These are phyloP conservation scores for Carapus acus DNA, from an alignment of 2,797 vertebrate genomes.

Conservation along the genomic window DNA sequence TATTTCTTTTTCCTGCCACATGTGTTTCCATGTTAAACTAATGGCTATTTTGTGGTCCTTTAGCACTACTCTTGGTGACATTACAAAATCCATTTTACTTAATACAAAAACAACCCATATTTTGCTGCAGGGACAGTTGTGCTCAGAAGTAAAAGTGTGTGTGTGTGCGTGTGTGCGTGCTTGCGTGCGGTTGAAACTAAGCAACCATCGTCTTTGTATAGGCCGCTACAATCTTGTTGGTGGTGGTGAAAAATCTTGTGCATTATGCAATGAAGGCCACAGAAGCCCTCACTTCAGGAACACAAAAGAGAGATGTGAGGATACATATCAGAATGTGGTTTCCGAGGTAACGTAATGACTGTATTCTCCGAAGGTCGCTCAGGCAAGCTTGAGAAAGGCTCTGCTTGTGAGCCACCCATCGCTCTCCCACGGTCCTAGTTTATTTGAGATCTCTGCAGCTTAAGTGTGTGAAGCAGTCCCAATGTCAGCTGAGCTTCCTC, in stretches of 20 bases:
- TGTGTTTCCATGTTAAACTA: no score
- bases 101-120: no score
- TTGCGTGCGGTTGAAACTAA: background rate
- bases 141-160: background rate
- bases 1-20: no score
- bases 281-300: constrained; percentile 23
- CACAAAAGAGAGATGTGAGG: constrained; percentile 39
- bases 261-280: constrained; percentile 21
- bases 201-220: background rate
- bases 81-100: no score
- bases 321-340: constrained; percentile 46
- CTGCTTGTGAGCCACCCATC: constrained; percentile 28
- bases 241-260: background rate
- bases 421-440: constrained; percentile 22
- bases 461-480: constrained; percentile 8
- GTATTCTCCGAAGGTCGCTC: constrained; percentile 32
- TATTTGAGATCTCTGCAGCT: constrained; percentile 18
- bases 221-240: no score
- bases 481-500: constrained; percentile 1
- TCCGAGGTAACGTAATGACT: constrained; percentile 51
- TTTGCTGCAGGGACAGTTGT: no score
- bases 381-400: no score
- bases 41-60: no score
- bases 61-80: no score
- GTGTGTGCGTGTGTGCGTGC: no score